A percentile compares a stretch with the other conserved stretches of the same genome.
Conservation (phyloP, 2,113 vertebrate genomes). For the Muntiacus muntjak region DNA sequence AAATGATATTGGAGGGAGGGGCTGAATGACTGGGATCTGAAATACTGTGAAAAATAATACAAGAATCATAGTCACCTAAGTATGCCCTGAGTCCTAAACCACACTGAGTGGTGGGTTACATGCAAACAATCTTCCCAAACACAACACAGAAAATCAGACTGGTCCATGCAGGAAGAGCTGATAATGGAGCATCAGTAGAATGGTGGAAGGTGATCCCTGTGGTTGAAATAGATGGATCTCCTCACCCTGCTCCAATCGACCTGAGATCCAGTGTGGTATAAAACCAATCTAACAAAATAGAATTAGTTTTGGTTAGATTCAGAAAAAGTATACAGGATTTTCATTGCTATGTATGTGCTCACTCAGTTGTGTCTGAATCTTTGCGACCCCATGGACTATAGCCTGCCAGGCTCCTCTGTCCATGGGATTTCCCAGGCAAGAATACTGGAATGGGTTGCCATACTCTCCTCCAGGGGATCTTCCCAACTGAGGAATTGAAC, state of each 20-base stretch:
- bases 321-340: not conserved
- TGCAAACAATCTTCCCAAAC: not conserved
- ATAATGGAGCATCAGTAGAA: too few species aligned
- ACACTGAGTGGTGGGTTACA: not conserved
- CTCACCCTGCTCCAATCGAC: not conserved
- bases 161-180: not conserved
- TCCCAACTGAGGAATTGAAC: rapidly evolving
- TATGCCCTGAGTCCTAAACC: not conserved
- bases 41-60: not conserved
- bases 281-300: not conserved
- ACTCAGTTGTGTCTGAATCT: not conserved
- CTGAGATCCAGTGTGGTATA: not conserved
- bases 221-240: not conserved
- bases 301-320: not conserved
- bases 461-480: not conserved
- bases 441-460: not conserved
- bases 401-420: not conserved
- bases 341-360: not conserved
- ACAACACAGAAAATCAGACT: not conserved
- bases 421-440: not conserved
- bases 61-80: not conserved
- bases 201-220: not conserved
- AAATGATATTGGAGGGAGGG: not conserved
- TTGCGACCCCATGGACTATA: not conserved
- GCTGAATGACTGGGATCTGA: not conserved